phyloP scores from a whole-genome alignment of 1,140 invertebrate genomes.

The Drosophila pseudoobscura region DNA sequence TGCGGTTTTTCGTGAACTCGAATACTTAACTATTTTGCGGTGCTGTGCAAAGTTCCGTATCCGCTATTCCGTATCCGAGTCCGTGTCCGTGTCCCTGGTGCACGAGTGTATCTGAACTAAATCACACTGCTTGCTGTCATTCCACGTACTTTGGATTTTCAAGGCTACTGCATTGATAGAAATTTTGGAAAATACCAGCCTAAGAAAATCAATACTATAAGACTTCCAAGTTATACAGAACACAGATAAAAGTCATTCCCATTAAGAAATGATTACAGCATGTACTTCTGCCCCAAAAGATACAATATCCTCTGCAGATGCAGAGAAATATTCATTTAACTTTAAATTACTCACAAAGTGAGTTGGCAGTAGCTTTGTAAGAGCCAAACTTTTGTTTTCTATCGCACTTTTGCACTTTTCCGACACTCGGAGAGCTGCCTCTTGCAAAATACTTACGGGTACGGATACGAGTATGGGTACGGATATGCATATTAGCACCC shows the following conservation, averaged over 20 bases:
- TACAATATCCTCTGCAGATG: neutral
- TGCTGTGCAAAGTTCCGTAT: conserved; percentile 5
- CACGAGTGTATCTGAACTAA: neutral
- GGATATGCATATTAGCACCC: neutral
- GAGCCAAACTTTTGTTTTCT: conserved; percentile 43
- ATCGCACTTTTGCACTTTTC: conserved; percentile 29
- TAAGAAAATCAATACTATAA: too few relatives aligned
- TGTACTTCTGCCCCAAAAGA: too few relatives aligned
- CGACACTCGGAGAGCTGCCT: neutral
- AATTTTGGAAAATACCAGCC: too few relatives aligned
- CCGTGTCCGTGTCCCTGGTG: conserved; percentile 7
- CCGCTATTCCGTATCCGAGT: conserved; percentile 1
- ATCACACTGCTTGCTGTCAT: too few relatives aligned
- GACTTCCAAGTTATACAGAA: too few relatives aligned
- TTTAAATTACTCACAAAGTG: conserved; percentile 18
- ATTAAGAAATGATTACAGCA: too few relatives aligned
- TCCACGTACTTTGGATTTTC: too few relatives aligned
- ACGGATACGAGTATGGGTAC: neutral
- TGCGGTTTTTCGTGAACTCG: conserved; percentile 32
- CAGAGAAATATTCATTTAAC: conserved; percentile 9
- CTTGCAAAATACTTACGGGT: neutral
- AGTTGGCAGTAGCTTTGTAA: conserved; percentile 1
- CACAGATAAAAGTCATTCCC: too few relatives aligned
- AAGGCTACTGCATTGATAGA: too few relatives aligned
- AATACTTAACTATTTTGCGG: conserved; percentile 37